Evolutionary conservation across 2,888 invertebrate species (phyloP), one percentile per base, ranked within the genome.

Genomic region (Petrolisthes cinctipes): DNA sequence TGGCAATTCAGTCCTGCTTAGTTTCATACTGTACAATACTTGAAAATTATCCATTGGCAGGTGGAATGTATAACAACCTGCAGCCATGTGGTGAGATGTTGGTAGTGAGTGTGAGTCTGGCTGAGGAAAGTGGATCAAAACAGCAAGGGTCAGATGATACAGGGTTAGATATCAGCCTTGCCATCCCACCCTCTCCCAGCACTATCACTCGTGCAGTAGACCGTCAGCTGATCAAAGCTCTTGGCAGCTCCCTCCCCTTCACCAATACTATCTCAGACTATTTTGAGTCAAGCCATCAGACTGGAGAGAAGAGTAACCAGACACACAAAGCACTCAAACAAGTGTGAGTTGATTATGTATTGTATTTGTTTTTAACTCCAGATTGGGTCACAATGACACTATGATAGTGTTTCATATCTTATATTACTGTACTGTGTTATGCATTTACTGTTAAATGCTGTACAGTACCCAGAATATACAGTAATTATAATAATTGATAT

Each of bases 41-140:
- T 37, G 2, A 37, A 37, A 37, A 37, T 37, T 37, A 37, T 37
- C 37, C 37, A 37, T 37, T 37, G 37, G 37, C 37, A 82, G 82
- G 82, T 23, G 82, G 71, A 5, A 7, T 66, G 37, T 82, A 82
- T 51, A 51, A 82, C 51, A n/a, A 37, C 68, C 66, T 71, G 51
- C 9, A 61, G 17, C 82, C 82, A 6, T 82, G 82, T 82, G 82
- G 68, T 5, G 82, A 82, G 68, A 82, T 82, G 82, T 20, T 82
- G n/a, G 82, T 82, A n/a, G 82, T 82, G n/a, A 82, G 82, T 82
- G 82, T 82, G n/a, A 71, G 61, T 66, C 71, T 82, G 14, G n/a
- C 53, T 37, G 56, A 68, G 51, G 11, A 17, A 66, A 76, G 76
- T 76, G 23, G 23, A 23, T 9, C n/a, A 5, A 76, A 76, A 23